A percentile compares a stretch with the other conserved stretches of the same genome.
Evolutionary conservation across 1,140 invertebrate species (phyloP).

Genomic region (Gryllus bimaculatus): DNA sequence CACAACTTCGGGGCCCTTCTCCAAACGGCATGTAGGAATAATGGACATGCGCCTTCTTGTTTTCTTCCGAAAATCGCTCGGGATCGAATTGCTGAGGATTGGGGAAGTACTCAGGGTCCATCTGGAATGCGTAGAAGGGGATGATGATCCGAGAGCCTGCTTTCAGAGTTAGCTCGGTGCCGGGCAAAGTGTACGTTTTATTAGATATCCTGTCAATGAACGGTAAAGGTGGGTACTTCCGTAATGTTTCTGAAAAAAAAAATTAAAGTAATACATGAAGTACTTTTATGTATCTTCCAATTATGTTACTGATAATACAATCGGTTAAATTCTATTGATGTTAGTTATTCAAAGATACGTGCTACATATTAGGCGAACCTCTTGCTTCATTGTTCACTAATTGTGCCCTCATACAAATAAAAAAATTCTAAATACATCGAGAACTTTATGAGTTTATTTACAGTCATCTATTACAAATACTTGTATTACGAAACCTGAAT

Average conservation of each 20-base stretch:
- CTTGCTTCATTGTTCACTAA: no score
- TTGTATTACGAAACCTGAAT: no score
- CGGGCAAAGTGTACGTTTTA: not conserved
- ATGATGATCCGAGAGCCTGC: constrained; percentile 26
- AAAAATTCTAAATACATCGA: no score
- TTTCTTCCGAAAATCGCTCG: constrained; percentile 41
- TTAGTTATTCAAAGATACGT: no score
- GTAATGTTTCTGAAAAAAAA: not conserved
- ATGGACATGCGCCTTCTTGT: constrained; percentile 29
- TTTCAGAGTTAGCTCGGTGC: not conserved
- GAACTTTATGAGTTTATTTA: no score
- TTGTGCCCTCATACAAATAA: no score
- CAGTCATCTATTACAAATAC: no score
- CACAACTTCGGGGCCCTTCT: constrained; percentile 44
- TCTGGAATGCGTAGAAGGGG: constrained; percentile 37
- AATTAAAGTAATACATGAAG: no score
- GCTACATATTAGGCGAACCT: no score
- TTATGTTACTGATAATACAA: no score
- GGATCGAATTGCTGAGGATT: constrained; percentile 41
- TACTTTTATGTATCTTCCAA: no score
- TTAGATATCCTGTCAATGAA: not conserved
- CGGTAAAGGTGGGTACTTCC: not conserved
- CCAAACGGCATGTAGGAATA: constrained; percentile 43
- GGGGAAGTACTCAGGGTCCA: constrained; percentile 38
- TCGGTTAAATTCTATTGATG: no score